Conservation (phyloP, 2,797 vertebrate genomes). For the Rhadinocentrus ornatus region DNA sequence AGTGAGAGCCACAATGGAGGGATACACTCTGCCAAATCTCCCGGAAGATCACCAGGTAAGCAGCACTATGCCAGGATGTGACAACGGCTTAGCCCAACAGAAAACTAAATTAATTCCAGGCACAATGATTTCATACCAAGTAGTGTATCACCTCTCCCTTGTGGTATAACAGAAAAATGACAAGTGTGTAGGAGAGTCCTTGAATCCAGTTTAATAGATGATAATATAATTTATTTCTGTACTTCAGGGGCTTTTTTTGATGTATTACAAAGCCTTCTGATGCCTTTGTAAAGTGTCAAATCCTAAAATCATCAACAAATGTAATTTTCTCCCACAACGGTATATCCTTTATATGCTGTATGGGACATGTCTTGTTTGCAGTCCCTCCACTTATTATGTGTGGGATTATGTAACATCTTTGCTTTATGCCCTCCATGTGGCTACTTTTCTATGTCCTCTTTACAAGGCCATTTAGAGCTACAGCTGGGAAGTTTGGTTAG, state of each 20-base stretch:
- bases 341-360: background rate
- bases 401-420: background rate
- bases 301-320: background rate
- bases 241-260: no score
- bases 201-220: background rate
- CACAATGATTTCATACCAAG: background rate
- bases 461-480: no score
- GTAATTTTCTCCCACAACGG: background rate
- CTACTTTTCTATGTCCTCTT: no score
- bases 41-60: conserved; percentile 88
- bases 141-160: background rate
- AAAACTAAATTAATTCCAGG: no score
- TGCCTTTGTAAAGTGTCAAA: no score
- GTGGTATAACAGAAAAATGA: no score
- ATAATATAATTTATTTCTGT: background rate
- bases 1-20: conserved; percentile 93
- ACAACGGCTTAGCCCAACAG: background rate
- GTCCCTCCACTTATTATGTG: background rate
- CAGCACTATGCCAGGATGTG: background rate
- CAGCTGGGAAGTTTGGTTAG: no score
- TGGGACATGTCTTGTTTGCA: background rate
- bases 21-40: conserved; percentile 85
- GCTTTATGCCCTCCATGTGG: background rate
- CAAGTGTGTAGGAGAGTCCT: background rate
- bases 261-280: no score